A percentile compares a stretch with the other conserved stretches of the same genome.
These are phyloP conservation scores for Isichthys henryi DNA, from an alignment of 2,113 vertebrate genomes.

Conservation along the genomic window DNA sequence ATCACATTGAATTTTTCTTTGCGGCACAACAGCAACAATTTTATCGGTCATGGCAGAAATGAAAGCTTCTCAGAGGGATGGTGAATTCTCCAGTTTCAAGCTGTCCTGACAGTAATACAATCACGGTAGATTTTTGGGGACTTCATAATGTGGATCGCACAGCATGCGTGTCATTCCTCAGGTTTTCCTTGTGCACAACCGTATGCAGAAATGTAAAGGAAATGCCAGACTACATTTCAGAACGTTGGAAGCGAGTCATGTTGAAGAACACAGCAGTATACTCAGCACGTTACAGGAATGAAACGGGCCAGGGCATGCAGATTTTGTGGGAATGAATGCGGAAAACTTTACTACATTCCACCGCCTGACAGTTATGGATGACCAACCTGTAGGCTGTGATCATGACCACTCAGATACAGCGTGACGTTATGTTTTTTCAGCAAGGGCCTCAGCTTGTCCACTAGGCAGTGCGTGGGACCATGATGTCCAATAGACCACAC, in stretches of 20 bases:
- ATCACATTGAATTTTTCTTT: not conserved
- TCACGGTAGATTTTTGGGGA: not conserved
- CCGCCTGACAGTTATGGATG: not conserved
- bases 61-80: not conserved
- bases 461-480: slow-evolving; percentile 51
- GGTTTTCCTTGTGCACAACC: not conserved
- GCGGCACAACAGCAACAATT: not conserved
- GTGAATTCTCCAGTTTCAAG: not conserved
- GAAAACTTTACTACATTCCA: not conserved
- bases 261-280: not conserved
- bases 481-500: slow-evolving; percentile 61
- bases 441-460: slow-evolving; percentile 48
- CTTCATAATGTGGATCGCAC: not conserved
- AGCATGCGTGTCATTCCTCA: not conserved
- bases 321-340: not conserved
- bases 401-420: slow-evolving; percentile 53
- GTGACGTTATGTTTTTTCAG: slow-evolving; percentile 53
- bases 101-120: not conserved
- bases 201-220: not conserved
- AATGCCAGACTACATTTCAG: not conserved
- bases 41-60: not conserved
- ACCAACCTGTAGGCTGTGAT: slow-evolving; percentile 54
- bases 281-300: not conserved
- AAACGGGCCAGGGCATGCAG: not conserved
- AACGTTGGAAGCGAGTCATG: not conserved